A percentile compares a stretch with the other conserved stretches of the same genome.
These are phyloP conservation scores for Chionomys nivalis DNA, from an alignment of 2,113 vertebrate species.

Conservation along the genomic window DNA sequence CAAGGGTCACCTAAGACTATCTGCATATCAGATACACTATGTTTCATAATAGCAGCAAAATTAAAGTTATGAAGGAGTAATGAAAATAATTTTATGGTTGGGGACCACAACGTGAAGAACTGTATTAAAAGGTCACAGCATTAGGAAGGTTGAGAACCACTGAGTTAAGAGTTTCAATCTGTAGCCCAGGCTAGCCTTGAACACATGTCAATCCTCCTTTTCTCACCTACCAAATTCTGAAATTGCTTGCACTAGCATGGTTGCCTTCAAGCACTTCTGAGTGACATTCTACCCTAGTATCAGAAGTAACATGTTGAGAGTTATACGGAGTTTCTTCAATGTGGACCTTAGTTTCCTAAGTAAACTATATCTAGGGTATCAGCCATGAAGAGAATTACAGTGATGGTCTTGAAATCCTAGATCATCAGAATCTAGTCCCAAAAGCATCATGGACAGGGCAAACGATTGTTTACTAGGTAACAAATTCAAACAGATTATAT, in stretches of 20 bases:
- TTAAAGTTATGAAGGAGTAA: background rate
- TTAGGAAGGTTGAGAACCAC: background rate
- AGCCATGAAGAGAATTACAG: slow-evolving; percentile 41
- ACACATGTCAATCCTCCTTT: background rate
- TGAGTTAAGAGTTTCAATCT: background rate
- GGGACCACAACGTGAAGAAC: background rate
- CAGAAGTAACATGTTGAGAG: background rate
- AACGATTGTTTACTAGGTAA: background rate
- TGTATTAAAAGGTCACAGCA: background rate
- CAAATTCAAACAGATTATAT: slow-evolving; percentile 1
- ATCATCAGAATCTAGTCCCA: slow-evolving; percentile 10
- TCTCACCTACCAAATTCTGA: background rate
- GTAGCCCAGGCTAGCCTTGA: background rate
- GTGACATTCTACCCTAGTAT: background rate
- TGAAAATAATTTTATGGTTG: background rate
- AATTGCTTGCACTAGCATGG: background rate
- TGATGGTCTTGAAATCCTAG: background rate
- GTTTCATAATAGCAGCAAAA: background rate
- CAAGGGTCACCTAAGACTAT: background rate
- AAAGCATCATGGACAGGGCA: background rate
- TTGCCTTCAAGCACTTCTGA: background rate
- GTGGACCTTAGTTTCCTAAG: background rate
- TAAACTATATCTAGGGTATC: slow-evolving; percentile 34
- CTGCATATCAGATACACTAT: background rate
- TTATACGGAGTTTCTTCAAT: background rate